These are phyloP conservation scores for Passer montanus DNA, from an alignment of 2,113 vertebrate genomes.

Conservation along the genomic window DNA sequence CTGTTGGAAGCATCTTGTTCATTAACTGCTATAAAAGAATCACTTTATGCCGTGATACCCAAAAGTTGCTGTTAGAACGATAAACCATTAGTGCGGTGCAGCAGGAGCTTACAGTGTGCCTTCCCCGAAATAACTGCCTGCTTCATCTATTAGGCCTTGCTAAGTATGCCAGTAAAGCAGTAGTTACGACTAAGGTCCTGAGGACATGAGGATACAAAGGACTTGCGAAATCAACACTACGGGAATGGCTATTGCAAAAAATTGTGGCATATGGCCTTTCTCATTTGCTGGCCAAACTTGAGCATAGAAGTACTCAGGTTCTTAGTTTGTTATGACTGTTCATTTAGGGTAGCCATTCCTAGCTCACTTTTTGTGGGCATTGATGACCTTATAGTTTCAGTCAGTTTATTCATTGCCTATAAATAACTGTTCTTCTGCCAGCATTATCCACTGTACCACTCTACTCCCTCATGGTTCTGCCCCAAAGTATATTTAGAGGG, in stretches of 20 bases:
- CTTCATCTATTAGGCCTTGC: background rate
- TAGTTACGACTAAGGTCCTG: background rate
- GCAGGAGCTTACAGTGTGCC: background rate
- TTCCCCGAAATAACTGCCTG: background rate
- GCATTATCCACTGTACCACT: background rate
- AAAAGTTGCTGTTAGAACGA: background rate
- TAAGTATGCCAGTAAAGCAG: background rate
- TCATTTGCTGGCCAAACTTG: background rate
- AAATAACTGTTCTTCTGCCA: background rate
- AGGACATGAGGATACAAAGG: background rate
- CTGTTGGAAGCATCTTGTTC: background rate
- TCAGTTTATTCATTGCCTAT: background rate
- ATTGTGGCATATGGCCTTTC: background rate
- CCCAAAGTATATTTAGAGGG: background rate
- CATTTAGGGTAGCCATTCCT: background rate
- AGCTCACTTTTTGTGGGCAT: background rate
- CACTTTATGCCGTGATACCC: fast-evolving
- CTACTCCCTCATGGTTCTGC: background rate
- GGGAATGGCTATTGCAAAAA: background rate
- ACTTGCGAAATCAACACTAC: background rate
- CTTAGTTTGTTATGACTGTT: background rate
- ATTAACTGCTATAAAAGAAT: background rate
- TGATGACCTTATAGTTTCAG: background rate
- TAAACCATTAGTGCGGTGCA: background rate
- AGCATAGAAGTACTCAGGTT: background rate